Base-by-base conservation (phyloP, 1,140 invertebrate species). In the Leptopilina boulardi region DNA sequence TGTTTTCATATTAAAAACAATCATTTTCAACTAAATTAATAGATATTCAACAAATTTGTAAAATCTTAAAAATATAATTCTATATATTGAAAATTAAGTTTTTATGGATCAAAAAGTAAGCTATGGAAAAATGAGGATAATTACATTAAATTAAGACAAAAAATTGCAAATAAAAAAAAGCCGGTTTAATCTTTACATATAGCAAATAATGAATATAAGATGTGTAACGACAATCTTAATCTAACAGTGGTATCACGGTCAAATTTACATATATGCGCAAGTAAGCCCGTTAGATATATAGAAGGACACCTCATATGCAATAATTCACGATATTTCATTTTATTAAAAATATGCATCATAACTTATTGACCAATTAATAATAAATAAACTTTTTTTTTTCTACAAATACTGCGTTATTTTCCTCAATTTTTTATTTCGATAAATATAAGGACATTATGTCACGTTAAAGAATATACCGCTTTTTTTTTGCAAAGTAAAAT, bases 241-340 rank as follows among this genome's bases (percentile, higher is more conserved):
- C 44, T 47, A 15, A 47, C 11, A 47, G 15, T 47, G 13, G 44
- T 47, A 47, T 47, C 44, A 47, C 44, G 44, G 13, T 47, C 1
- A 47, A 47, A 47, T 47, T 47, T 47, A n/a, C 44, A 47, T 47
- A 47, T 47, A n/a, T n/a, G n/a, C n/a, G 44, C 44, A 47, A 47
- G 44, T 47, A 13, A 2, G 44, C 44, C 44, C 44, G 13, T 47
- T 47, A 47, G 44, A 47, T 47, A 47, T 15, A 11, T n/a, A 47
- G 44, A 47, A 47, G 44, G 44, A 47, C 44, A 15, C 44, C 44
- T 47, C 13, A 13, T 47, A 47, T 3, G 13, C 15, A 47, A 47
- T 47, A 15, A 47, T 47, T 15, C 15, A 15, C 3, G 3, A n/a
- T 47, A 15, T 47, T 15, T 47, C 15, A 47, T 13, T 47, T 47